Base-by-base conservation (phyloP, 1,140 invertebrate genomes). In the Neotoxoptera formosana region DNA sequence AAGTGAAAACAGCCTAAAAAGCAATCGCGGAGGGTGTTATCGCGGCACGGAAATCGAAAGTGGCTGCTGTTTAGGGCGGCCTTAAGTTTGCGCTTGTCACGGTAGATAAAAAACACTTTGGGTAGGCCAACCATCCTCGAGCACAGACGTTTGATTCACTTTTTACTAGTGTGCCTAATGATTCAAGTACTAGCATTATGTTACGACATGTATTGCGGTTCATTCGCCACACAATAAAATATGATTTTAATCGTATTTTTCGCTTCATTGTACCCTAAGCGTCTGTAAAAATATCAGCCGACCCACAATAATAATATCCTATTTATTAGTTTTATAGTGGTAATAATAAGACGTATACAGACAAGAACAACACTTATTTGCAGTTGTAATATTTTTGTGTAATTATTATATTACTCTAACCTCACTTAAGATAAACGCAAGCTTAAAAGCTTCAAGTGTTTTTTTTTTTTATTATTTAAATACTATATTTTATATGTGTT, bases 101-200 rank as follows among this genome's bases (percentile, higher is more conserved):
- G 48, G 48, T 89, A 51, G 87, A 53, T 53, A 53, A 89, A 89
- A 34, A 89, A 89, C 87, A 51, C 48, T 89, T 25, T 25, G 11
- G 25, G 30, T 14, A 48, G 20, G n/a, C 87, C 8, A 53, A 47
- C 84, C 84, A 47, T n/a, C 41, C 11, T 47, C 25, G 4, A 45
- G 45, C 84, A 41, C 84, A 41, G 47, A 34, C n/a, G 21, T 89
- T 53, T 89, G 48, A 53, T 89, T 53, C 87, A n/a, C n/a, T 53
- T 89, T 89, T 89, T 53, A 51, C 48, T 89, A 34, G 47, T 34
- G 48, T 34, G 87, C 48, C 48, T 89, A 53, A 89, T 53, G 87
- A 89, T 89, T 48, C 48, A 89, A 51, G 36, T 20, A 86, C 41
- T 47, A 30, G 30, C 25, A 86, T 86, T 45, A 45, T 47, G 41